Percentiles rank a stretch among this genome's conserved stretches.
These are phyloP conservation scores for Saturnia pavonia DNA, from an alignment of 2,888 invertebrate species.

Conservation along the genomic window DNA sequence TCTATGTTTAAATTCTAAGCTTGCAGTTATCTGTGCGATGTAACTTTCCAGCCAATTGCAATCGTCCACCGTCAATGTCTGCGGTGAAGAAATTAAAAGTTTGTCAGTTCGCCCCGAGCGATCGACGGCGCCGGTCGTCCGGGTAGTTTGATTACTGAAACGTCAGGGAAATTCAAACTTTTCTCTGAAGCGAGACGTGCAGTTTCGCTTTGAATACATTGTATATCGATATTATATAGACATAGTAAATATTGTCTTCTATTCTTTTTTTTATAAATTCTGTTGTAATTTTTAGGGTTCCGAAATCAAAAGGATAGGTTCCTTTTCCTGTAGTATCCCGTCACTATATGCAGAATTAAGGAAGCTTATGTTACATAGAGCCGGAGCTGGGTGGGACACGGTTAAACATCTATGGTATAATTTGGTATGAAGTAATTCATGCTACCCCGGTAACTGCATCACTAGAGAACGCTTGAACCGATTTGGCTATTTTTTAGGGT, in stretches of 20 bases:
- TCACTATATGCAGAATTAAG: too few species aligned
- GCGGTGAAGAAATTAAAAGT: slow-evolving; percentile 77
- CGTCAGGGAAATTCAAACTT: slow-evolving; percentile 36
- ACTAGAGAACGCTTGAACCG: too few species aligned
- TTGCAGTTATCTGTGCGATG: slow-evolving; percentile 68
- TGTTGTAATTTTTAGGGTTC: neutral
- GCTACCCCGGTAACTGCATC: too few species aligned
- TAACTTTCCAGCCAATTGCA: slow-evolving; percentile 76
- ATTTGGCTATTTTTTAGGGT: too few species aligned
- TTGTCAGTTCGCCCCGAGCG: slow-evolving; percentile 70
- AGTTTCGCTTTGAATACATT: neutral
- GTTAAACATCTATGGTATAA: too few species aligned
- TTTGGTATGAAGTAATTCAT: too few species aligned
- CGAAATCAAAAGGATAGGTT: too few species aligned
- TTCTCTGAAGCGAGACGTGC: slow-evolving; percentile 28
- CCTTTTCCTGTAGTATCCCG: too few species aligned
- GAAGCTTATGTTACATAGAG: too few species aligned
- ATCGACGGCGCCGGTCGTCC: slow-evolving; percentile 61
- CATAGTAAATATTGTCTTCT: neutral
- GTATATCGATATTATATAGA: neutral
- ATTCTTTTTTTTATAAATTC: neutral
- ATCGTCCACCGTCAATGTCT: slow-evolving; percentile 71
- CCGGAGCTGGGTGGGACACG: too few species aligned
- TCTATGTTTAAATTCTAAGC: slow-evolving; percentile 34
- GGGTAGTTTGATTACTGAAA: slow-evolving; percentile 51